Evolutionary conservation across 1,140 invertebrate genomes (phyloP), one percentile per base, ranked within the genome.

Genomic region (Myzus persicae): DNA sequence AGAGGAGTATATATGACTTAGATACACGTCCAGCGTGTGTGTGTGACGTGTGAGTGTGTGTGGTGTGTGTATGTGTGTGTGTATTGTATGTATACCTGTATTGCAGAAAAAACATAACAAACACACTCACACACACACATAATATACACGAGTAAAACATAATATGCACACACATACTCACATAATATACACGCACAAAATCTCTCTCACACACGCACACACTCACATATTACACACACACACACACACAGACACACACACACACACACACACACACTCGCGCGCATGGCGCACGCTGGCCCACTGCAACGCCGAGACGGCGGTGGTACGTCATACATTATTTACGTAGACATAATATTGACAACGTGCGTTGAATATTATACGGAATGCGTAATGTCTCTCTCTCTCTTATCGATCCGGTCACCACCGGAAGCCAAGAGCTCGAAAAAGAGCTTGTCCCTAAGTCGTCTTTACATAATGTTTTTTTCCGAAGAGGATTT

Each of bases 331-430:
- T 82, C 76, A 92, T 92, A 92, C 91, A 92, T 92, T 92, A 92
- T 92, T 92, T 92, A 92, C 91, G 42, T 38, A 82, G 76, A 92
- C 91, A 92, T 84, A 92, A 92, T 92, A 92, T 92, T 82, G 91
- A 92, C 91, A 82, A 92, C 91, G 91, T 92, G 91, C 18, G 91
- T 92, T 92, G 91, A 92, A 92, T 92, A 92, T 91, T 54, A 76
- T 48, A 82, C 91, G 44, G 91, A 92, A 92, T 81, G 31, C 91
- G 76, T 92, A 92, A 92, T 92, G 91, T 92, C 44, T 46, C 44
- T 36, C 82, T 92, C 76, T 92, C 44, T 46, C 44, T 36, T 91
- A 92, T 92, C 76, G 91, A 92, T 82, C 44, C 59, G n/a, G 91
- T 82, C 90, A 89, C 87, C 54, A 26, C 26, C 26, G 76, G n/a